Evolutionary conservation across 2,113 vertebrate species (phyloP).

Genomic region (Pluvialis apricaria): DNA sequence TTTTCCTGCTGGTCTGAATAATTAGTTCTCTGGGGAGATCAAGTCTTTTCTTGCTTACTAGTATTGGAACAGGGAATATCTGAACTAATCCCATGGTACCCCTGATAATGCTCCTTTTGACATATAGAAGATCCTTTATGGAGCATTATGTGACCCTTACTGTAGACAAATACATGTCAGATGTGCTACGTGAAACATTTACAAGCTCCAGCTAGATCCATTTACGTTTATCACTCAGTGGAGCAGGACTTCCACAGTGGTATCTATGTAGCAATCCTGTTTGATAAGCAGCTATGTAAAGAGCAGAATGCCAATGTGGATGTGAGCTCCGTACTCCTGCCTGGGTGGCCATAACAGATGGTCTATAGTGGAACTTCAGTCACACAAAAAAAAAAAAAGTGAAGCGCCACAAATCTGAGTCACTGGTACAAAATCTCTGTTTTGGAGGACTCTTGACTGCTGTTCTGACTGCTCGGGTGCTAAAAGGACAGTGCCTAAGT

Average conservation of each 20-base stretch:
- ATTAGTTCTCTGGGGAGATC: slow-evolving; percentile 59
- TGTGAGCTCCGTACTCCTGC: neutral
- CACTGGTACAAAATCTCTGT: neutral
- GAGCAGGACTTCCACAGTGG: neutral
- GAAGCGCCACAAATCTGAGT: slow-evolving; percentile 4
- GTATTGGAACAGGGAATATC: neutral
- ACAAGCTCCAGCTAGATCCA: slow-evolving; percentile 1
- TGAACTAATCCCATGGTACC: slow-evolving; percentile 9
- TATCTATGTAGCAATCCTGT: neutral
- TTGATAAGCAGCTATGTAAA: neutral
- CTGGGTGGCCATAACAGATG: slow-evolving; percentile 14
- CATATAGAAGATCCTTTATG: neutral
- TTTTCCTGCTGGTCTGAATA: slow-evolving; percentile 48
- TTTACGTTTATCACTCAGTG: neutral
- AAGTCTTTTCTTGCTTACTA: slow-evolving; percentile 43
- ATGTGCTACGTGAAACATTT: neutral
- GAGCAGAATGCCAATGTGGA: neutral
- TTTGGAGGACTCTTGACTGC: neutral
- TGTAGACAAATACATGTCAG: neutral
- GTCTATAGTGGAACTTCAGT: neutral
- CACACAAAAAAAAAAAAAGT: neutral
- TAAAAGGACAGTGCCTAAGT: neutral
- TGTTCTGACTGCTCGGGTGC: neutral
- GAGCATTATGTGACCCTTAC: neutral
- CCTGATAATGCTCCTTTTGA: neutral